Evolutionary conservation across 1,140 invertebrate genomes (phyloP).

Genomic region (Caerostris extrusa): DNA sequence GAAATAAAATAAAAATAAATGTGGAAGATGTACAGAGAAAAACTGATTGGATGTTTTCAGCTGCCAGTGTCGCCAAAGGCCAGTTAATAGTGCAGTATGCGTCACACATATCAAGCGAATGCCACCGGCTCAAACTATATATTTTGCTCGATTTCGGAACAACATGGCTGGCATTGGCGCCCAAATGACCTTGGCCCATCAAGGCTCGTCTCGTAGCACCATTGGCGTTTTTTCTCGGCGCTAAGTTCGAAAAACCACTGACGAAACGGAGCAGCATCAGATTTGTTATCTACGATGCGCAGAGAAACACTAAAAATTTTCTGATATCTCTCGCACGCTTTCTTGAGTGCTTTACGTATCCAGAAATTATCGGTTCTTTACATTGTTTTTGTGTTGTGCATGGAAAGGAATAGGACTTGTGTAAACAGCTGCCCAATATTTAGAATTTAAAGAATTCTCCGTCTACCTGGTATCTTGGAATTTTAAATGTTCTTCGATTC

Average conservation of each 20-base stretch:
- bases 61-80: background rate
- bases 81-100: background rate
- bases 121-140: background rate
- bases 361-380: background rate
- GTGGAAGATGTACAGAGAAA: background rate
- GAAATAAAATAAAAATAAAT: background rate
- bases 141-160: background rate
- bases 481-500: too few relatives aligned
- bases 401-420: background rate
- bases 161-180: background rate
- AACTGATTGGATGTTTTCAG: background rate
- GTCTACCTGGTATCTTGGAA: background rate
- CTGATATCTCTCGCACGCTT: background rate
- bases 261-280: background rate
- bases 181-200: background rate
- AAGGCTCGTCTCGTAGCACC: background rate
- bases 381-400: background rate
- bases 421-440: background rate
- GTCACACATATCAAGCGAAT: background rate
- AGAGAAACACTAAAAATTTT: background rate
- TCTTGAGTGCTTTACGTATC: background rate
- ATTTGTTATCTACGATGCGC: background rate
- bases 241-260: background rate
- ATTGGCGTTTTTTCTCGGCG: background rate
- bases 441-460: background rate